These are phyloP conservation scores for Fundulus diaphanus DNA, from an alignment of 2,797 vertebrate species.

Conservation along the genomic window DNA sequence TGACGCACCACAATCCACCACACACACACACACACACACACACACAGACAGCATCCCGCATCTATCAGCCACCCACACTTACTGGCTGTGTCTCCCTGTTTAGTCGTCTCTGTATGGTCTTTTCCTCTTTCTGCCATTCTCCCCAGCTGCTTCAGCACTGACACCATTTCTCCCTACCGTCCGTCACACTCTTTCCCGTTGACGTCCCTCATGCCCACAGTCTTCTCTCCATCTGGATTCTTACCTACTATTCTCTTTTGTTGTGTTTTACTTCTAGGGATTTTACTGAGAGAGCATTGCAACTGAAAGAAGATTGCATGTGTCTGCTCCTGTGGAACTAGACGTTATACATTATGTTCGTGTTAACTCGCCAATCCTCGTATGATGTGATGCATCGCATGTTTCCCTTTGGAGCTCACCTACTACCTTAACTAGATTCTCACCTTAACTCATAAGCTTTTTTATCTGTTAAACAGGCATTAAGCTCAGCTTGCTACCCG, in stretches of 20 bases:
- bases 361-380: constrained; percentile 6
- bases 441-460: constrained; percentile 25
- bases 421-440: constrained; percentile 11
- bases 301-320: constrained; percentile 4
- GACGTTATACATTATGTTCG: constrained; percentile 2
- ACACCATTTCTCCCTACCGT: constrained; percentile 25
- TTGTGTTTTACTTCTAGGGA: constrained; percentile 13
- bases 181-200: constrained; percentile 8
- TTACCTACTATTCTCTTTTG: neutral
- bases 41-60: constrained; percentile 37
- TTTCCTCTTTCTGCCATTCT: constrained; percentile 46
- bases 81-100: constrained; percentile 49
- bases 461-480: constrained; percentile 40
- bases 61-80: constrained; percentile 68
- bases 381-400: neutral
- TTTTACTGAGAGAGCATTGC: constrained; percentile 8
- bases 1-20: constrained; percentile 74
- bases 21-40: constrained; percentile 20
- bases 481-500: constrained; percentile 48
- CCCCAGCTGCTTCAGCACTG: constrained; percentile 30
- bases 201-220: neutral
- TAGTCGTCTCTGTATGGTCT: constrained; percentile 47
- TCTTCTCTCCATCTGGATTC: neutral
- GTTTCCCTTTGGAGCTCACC: constrained; percentile 24
- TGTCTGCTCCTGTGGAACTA: constrained; percentile 1